Evolutionary conservation across 2,113 vertebrate genomes (phyloP).

Genomic region (Grammomys dolichurus): DNA sequence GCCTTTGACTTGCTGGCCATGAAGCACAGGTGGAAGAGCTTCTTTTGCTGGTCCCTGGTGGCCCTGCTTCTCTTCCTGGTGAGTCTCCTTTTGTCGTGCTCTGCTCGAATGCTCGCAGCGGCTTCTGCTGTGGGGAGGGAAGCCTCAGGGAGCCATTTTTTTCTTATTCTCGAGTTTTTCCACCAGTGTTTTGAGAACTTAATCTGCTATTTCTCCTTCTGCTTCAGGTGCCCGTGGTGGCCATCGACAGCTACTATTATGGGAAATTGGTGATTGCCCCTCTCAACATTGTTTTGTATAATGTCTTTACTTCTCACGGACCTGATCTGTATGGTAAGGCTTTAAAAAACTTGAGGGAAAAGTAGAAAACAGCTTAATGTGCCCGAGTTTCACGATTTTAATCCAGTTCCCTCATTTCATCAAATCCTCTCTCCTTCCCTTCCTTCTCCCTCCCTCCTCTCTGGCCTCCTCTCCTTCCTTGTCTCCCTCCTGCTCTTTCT

Average conservation of each 20-base stretch:
- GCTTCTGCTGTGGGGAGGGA: slow-evolving; percentile 43
- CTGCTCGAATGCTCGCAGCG: slow-evolving; percentile 35
- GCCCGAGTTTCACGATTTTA: slow-evolving; percentile 25
- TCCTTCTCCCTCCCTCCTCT: neutral
- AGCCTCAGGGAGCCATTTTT: slow-evolving; percentile 6
- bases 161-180: slow-evolving; percentile 32
- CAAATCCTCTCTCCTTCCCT: neutral
- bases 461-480: neutral
- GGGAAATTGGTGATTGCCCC: slow-evolving; percentile 96
- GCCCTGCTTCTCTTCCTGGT: slow-evolving; percentile 95
- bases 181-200: neutral
- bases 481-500: too few relatives aligned
- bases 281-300: slow-evolving; percentile 97
- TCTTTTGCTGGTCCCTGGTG: slow-evolving; percentile 92
- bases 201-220: slow-evolving; percentile 72
- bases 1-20: slow-evolving; percentile 95
- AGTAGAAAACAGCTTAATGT: neutral
- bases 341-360: neutral
- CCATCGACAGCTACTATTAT: slow-evolving; percentile 97
- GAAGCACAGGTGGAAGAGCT: slow-evolving; percentile 94
- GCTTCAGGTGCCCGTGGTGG: slow-evolving; percentile 92
- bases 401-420: slow-evolving; percentile 2
- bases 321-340: slow-evolving; percentile 96
- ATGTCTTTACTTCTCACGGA: slow-evolving; percentile 97
- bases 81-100: slow-evolving; percentile 78